Conservation (phyloP, 2,113 vertebrate species). For the Leuciscus idus region DNA sequence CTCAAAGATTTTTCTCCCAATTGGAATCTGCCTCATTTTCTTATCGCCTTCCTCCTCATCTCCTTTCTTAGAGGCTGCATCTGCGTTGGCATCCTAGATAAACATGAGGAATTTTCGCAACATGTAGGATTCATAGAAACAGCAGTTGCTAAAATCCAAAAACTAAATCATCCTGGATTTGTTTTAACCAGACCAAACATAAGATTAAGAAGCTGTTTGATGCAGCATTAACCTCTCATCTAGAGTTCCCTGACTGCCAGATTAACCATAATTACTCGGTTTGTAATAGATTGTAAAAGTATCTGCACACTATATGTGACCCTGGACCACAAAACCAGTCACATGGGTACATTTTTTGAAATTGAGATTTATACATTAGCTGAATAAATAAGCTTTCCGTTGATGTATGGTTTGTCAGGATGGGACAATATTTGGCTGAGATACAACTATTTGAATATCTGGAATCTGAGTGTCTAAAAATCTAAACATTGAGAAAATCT, state of each 20-base stretch:
- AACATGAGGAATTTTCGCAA: slow-evolving; percentile 11
- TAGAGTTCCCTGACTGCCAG: neutral
- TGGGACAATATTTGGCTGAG: too few relatives aligned
- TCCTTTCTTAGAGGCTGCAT: slow-evolving; percentile 86
- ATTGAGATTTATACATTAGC: too few relatives aligned
- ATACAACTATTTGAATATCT: too few relatives aligned
- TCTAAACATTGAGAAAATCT: too few relatives aligned
- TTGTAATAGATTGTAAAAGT: neutral
- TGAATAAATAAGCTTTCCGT: too few relatives aligned
- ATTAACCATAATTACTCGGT: neutral
- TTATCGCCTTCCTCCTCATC: slow-evolving; percentile 92
- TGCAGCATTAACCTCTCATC: neutral
- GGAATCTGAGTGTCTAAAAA: too few relatives aligned
- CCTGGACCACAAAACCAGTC: too few relatives aligned
- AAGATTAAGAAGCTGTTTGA: neutral
- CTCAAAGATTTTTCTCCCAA: slow-evolving; percentile 91
- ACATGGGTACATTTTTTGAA: too few relatives aligned
- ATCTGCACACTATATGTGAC: neutral
- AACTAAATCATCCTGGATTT: neutral
- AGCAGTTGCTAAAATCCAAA: neutral
- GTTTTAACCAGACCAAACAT: neutral
- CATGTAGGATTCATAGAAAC: neutral
- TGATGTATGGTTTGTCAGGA: too few relatives aligned
- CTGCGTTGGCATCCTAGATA: slow-evolving; percentile 84
- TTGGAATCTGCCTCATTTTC: slow-evolving; percentile 86